phyloP scores from a whole-genome alignment of 2,797 vertebrate species.

The Acrossocheilus wenchowensis region DNA sequence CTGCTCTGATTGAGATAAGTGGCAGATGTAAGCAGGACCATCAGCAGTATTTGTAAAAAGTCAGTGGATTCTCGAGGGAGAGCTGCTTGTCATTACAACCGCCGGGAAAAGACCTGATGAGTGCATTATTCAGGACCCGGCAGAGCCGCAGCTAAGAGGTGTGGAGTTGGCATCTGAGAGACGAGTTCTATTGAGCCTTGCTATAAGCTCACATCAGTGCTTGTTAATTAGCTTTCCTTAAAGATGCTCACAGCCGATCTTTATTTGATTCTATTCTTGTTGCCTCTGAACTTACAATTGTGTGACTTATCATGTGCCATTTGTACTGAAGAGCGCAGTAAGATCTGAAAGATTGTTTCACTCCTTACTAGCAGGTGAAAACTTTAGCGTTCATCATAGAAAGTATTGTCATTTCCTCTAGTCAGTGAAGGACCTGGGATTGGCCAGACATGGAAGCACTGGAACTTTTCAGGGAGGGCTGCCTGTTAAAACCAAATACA shows the following conservation, averaged over 20 bases:
- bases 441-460: neutral
- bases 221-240: slow-evolving; percentile 46
- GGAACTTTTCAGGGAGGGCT: neutral
- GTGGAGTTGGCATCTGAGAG: slow-evolving; percentile 38
- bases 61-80: slow-evolving; percentile 75
- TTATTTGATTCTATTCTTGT: slow-evolving; percentile 32
- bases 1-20: slow-evolving; percentile 61
- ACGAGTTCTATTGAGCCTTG: slow-evolving; percentile 33
- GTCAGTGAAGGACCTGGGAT: neutral
- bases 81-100: slow-evolving; percentile 80
- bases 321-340: neutral
- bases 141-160: slow-evolving; percentile 63
- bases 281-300: slow-evolving; percentile 15
- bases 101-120: slow-evolving; percentile 83
- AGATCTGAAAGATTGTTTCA: neutral
- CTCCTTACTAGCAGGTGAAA: neutral
- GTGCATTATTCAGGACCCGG: slow-evolving; percentile 84
- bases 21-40: slow-evolving; percentile 66
- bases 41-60: slow-evolving; percentile 87
- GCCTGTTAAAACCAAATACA: neutral
- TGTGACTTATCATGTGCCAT: neutral
- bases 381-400: neutral
- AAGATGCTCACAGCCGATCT: slow-evolving; percentile 24
- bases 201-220: slow-evolving; percentile 43
- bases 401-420: slow-evolving; percentile 9